A percentile compares a stretch with the other conserved stretches of the same genome.
phyloP scores from a whole-genome alignment of 2,888 invertebrate genomes.

The Allophyes oxyacanthae region DNA sequence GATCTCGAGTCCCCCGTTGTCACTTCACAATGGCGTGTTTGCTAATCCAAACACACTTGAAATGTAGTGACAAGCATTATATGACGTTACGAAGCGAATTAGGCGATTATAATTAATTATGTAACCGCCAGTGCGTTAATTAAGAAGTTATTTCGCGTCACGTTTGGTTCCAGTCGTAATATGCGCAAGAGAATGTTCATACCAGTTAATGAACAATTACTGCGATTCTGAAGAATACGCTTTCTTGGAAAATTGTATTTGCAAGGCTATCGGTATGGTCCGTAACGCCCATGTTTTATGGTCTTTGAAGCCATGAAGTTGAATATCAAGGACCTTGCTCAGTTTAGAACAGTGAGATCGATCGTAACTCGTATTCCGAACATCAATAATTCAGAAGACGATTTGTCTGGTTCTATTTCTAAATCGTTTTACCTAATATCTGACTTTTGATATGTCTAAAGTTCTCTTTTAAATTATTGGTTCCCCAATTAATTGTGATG shows the following conservation, averaged over 20 bases:
- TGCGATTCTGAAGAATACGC: slow-evolving; percentile 15
- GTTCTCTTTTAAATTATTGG: too few relatives aligned
- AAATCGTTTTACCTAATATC: neutral
- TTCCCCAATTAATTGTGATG: too few relatives aligned
- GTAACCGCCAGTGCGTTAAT: slow-evolving; percentile 40
- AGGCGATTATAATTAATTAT: slow-evolving; percentile 51
- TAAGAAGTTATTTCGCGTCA: slow-evolving; percentile 29
- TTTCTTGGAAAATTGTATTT: slow-evolving; percentile 29
- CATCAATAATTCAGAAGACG: slow-evolving; percentile 44
- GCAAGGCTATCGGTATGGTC: slow-evolving; percentile 33
- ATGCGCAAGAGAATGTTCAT: slow-evolving; percentile 27
- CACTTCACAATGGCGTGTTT: slow-evolving; percentile 75
- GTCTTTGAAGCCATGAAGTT: slow-evolving; percentile 41
- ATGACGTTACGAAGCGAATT: slow-evolving; percentile 53
- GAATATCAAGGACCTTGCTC: slow-evolving; percentile 45
- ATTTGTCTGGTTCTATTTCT: slow-evolving; percentile 15
- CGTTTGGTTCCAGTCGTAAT: slow-evolving; percentile 19
- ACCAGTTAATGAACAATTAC: slow-evolving; percentile 27
- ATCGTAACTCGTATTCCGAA: slow-evolving; percentile 28
- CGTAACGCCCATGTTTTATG: slow-evolving; percentile 46
- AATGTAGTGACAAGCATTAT: slow-evolving; percentile 58
- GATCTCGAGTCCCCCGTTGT: slow-evolving; percentile 75
- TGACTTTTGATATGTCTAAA: neutral
- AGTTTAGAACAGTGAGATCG: slow-evolving; percentile 17
- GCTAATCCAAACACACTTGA: slow-evolving; percentile 66